Evolutionary conservation across 2,113 vertebrate species (phyloP).

Genomic region (Corythornis madagascariensis): DNA sequence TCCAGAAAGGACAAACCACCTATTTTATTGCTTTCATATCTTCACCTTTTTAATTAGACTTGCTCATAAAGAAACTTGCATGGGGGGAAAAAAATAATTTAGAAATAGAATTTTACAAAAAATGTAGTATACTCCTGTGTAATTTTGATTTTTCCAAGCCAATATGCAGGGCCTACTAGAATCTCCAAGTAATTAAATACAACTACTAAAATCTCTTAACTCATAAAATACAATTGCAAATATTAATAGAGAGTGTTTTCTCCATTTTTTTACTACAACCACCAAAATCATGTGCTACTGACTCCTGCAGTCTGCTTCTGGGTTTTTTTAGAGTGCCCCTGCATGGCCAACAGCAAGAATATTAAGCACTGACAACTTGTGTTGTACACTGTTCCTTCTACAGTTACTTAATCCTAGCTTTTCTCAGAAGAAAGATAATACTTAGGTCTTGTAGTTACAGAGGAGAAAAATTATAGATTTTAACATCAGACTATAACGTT

Average conservation of each 20-base stretch:
- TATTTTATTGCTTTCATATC: neutral
- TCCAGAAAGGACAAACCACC: neutral
- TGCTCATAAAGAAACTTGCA: neutral
- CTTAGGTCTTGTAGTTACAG: neutral
- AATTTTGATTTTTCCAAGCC: neutral
- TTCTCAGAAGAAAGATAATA: neutral
- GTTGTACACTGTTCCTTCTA: neutral
- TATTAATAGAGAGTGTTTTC: neutral
- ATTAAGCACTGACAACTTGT: neutral
- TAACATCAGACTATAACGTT: neutral
- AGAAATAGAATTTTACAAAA: neutral
- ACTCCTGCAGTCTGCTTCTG: neutral
- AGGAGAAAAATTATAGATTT: neutral
- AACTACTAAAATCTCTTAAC: neutral
- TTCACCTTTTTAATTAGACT: neutral
- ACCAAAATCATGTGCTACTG: neutral
- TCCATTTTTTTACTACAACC: neutral
- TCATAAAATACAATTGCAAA: neutral
- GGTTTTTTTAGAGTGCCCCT: neutral
- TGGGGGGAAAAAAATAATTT: neutral
- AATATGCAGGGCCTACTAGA: neutral
- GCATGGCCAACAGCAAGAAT: neutral
- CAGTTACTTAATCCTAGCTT: conserved; percentile 12
- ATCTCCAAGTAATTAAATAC: neutral
- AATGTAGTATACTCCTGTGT: neutral